Evolutionary conservation across 1,140 invertebrate genomes (phyloP), one percentile per base, ranked within the genome.

Genomic region (Bombus balteatus): DNA sequence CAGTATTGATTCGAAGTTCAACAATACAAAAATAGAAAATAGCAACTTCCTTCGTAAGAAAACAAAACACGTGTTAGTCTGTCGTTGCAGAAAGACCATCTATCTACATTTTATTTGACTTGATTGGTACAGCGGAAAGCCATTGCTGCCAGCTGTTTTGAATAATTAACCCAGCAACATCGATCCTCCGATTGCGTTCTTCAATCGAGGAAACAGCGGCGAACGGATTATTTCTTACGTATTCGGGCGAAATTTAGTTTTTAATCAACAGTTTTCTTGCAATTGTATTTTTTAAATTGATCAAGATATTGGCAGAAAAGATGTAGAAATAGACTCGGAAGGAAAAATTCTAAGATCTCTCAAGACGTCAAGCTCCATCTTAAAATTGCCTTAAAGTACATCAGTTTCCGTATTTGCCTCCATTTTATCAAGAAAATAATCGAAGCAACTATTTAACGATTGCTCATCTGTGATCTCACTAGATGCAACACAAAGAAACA

Each of bases 121-220:
- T 79, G 90, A 91, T 91, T 87, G 84, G 73, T 90, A 87, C 85
- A 85, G 71, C 85, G 72, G 73, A 83, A 85, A 83, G 68, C 79
- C 85, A 65, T 88, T 87, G 81, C 76, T 37, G 65, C 76, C 87
- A 86, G 80, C 83, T 90, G 88, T 70, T 91, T 88, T 91, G 87
- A 90, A 90, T 91, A 89, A 89, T 90, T 89, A 90, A 89, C 47
- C 73, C 66, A 83, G 62, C 85, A 89, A 68, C 72, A 81, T 37
- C 76, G 83, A 90, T 84, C 73, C 74, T 80, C 74, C 75, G 85
- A 90, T 90, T 86, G 89, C 83, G 81, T 90, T 83, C 81, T 25
- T 22, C 41, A 59, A 47, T 75, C 43, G 76, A 72, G 76, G 28
- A 75, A 88, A 87, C 65, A 57, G n/a, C 34, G 34, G 13, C 25